phyloP scores from a whole-genome alignment of 2,113 vertebrate species.

The Alces alces region DNA sequence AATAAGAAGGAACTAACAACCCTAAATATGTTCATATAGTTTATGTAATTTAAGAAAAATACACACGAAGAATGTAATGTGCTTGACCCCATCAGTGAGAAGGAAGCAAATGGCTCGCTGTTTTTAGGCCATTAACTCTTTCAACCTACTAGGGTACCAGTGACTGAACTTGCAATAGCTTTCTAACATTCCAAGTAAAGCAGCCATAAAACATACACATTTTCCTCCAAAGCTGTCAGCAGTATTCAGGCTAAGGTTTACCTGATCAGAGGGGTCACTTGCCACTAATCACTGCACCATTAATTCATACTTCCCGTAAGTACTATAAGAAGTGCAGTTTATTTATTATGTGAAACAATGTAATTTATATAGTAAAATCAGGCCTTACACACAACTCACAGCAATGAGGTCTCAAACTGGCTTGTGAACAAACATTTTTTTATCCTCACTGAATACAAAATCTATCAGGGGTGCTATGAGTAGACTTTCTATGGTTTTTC shows the following conservation, averaged over 20 bases:
- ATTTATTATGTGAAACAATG: constrained; percentile 4
- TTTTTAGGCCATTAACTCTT: not conserved
- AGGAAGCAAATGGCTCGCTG: not conserved
- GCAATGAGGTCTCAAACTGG: not conserved
- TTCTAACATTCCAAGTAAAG: not conserved
- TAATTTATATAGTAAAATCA: not conserved
- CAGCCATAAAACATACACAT: not conserved
- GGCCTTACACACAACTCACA: not conserved
- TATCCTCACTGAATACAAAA: not conserved
- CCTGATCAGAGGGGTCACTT: constrained; percentile 25
- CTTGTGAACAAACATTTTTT: not conserved
- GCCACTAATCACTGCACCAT: not conserved
- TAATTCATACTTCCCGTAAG: constrained; percentile 17
- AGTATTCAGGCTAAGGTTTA: not conserved
- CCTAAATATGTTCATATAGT: not conserved
- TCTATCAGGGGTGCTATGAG: not conserved
- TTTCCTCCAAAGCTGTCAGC: not conserved
- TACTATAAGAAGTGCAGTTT: not conserved
- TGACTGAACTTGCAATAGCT: not conserved
- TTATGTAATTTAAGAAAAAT: not conserved
- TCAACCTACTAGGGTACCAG: not conserved
- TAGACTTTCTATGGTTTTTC: not conserved
- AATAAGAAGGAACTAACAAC: not conserved
- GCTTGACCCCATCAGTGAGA: not conserved
- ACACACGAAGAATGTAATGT: not conserved